Conservation (phyloP, 2,888 invertebrate genomes). For the Chloroclysta siterata region DNA sequence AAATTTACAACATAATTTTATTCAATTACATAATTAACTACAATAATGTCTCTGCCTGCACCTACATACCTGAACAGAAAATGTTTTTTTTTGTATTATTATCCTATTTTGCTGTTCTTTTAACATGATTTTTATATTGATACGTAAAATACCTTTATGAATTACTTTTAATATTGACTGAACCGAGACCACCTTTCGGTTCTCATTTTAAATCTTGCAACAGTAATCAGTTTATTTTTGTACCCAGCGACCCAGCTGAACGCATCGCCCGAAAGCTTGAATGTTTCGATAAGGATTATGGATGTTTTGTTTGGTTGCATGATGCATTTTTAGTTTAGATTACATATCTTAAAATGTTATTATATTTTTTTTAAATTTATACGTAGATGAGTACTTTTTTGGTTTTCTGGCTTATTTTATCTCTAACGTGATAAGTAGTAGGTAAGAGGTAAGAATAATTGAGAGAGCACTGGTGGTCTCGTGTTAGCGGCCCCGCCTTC, state of each 20-base stretch:
- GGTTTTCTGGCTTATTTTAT: neutral
- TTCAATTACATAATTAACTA: no score
- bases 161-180: neutral
- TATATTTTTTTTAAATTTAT: neutral
- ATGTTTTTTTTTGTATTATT: no score
- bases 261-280: neutral
- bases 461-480: no score
- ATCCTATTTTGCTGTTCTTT: no score
- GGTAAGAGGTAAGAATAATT: neutral
- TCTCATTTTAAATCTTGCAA: constrained; percentile 2
- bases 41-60: no score
- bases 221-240: constrained; percentile 4
- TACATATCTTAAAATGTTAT: no score
- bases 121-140: no score
- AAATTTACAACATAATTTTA: no score
- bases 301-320: neutral
- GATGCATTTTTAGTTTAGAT: neutral
- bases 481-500: no score
- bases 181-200: neutral
- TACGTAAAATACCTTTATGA: no score
- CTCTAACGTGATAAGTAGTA: neutral
- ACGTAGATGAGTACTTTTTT: neutral
- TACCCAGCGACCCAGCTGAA: neutral
- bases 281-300: constrained; percentile 9
- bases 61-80: no score